Base-by-base conservation (phyloP, 2,888 invertebrate genomes). In the Drosophila monieri region DNA sequence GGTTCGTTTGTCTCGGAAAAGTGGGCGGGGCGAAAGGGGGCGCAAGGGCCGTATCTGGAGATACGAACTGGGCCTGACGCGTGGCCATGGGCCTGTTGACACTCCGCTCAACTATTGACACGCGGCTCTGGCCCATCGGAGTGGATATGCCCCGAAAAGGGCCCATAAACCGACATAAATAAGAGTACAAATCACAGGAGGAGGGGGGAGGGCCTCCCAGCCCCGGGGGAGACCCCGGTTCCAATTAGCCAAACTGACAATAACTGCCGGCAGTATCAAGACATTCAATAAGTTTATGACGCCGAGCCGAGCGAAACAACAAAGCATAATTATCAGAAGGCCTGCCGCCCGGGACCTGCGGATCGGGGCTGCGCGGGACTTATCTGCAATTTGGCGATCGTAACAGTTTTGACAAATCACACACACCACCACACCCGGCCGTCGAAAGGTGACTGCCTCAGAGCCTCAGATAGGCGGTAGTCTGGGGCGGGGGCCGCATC, bases 381-480 rank as follows among this genome's bases (percentile, higher is more conserved):
- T 86, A 81, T 81, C 81, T 76, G 72, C 71, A 73, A 76, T 77
- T 81, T 85, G 77, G 88, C 77, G 81, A 87, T 85, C 88, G 83
- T 81, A 84, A 87, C 78, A 85, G 83, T 83, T 83, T 84, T 84
- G 88, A 84, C 88, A 84, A 87, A 84, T 81, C 88, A 77, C 83
- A 85, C 41, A 60, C 27, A 27, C 8, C 27, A 27, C 27, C 30
- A 37, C 51, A 61, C 41, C 46, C 53, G 46, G 58, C 32, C 32
- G 46, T 47, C 35, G 37, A 43, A 43, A 62, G 58, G 49, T 61
- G 57, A 61, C 57, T 61, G 37, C 47, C 47, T 15, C 25, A 3
- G 6, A n/a, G 27, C 18, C n/a, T n/a, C n/a, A n/a, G n/a, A 47
- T 2, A 25, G 21, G 47, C 58, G 68, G 56, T 49, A 67, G 49